Evolutionary conservation across 2,888 invertebrate species (phyloP).

Genomic region (Sthenelais limicola): DNA sequence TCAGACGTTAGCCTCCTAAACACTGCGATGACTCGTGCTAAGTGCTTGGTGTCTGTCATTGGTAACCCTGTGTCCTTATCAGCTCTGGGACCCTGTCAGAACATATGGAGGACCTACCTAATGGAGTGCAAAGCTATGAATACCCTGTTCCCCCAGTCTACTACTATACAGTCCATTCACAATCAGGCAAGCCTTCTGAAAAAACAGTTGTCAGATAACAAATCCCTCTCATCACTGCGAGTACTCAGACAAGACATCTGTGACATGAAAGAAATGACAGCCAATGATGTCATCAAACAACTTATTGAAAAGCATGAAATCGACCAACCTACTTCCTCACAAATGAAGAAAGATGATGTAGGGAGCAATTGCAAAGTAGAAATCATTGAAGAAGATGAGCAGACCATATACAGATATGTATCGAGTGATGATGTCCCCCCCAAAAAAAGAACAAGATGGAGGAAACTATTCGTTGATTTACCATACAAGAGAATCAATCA

Average conservation of each 20-base stretch:
- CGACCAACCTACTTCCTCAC: neutral
- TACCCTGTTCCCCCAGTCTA: neutral
- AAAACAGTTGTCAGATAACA: too few species aligned
- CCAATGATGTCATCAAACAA: conserved; percentile 20
- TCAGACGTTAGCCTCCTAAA: conserved; percentile 67
- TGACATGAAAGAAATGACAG: conserved; percentile 4
- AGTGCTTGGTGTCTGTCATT: conserved; percentile 64
- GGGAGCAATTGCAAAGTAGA: neutral
- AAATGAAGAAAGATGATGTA: neutral
- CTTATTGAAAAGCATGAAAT: too few species aligned
- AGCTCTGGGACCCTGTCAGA: conserved; percentile 61
- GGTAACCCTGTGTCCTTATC: conserved; percentile 66
- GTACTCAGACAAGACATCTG: neutral
- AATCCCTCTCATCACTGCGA: too few species aligned
- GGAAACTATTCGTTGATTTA: neutral
- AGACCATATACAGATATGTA: neutral
- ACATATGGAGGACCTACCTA: conserved; percentile 45
- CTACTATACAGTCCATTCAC: neutral
- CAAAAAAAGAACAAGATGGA: neutral
- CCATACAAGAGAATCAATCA: neutral
- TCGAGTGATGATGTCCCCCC: neutral
- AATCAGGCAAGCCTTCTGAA: neutral
- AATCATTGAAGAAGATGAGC: conserved; percentile 14
- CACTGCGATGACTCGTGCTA: conserved; percentile 68
- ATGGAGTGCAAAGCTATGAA: conserved; percentile 13